Evolutionary conservation across 2,797 vertebrate species (phyloP).

Genomic region (Gymnoscopelus microlampas): DNA sequence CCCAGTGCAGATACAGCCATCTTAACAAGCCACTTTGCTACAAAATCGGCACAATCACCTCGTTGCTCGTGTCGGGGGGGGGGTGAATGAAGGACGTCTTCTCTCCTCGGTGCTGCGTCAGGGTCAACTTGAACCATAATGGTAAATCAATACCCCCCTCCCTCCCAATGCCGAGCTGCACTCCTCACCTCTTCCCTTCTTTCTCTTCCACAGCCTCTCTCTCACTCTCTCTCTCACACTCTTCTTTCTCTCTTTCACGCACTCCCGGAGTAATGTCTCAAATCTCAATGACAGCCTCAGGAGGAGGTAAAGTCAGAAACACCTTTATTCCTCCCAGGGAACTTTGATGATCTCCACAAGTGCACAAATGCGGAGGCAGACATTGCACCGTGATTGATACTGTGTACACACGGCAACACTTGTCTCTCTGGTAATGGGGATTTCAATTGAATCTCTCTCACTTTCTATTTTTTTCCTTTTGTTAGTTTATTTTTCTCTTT

Average conservation of each 20-base stretch:
- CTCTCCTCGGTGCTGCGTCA: slow-evolving; percentile 26
- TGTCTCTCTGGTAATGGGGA: slow-evolving; percentile 38
- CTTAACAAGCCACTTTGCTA: not conserved
- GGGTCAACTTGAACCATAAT: slow-evolving; percentile 55
- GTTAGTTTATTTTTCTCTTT: slow-evolving; percentile 1
- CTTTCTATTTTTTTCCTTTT: slow-evolving; percentile 1
- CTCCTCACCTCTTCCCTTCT: slow-evolving; percentile 28
- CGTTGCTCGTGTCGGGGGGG: slow-evolving; percentile 39
- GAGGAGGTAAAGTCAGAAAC: slow-evolving; percentile 48
- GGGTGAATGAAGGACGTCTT: slow-evolving; percentile 28
- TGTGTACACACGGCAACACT: slow-evolving; percentile 13
- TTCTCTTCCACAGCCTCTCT: slow-evolving; percentile 20
- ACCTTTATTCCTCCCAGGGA: slow-evolving; percentile 30
- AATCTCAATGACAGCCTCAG: slow-evolving; percentile 32
- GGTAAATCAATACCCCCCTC: slow-evolving; percentile 56
- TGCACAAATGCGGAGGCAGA: slow-evolving; percentile 5
- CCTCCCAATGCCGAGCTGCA: not conserved
- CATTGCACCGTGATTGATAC: slow-evolving; percentile 48
- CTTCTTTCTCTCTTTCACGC: slow-evolving; percentile 18
- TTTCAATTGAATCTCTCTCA: slow-evolving; percentile 35
- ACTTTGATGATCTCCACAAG: slow-evolving; percentile 48
- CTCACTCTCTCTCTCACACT: not conserved
- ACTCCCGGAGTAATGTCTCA: slow-evolving; percentile 60
- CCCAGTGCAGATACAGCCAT: not conserved
- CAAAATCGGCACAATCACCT: slow-evolving; percentile 29